Evolutionary conservation across 2,888 invertebrate genomes (phyloP).

Genomic region (Aelia acuminata): DNA sequence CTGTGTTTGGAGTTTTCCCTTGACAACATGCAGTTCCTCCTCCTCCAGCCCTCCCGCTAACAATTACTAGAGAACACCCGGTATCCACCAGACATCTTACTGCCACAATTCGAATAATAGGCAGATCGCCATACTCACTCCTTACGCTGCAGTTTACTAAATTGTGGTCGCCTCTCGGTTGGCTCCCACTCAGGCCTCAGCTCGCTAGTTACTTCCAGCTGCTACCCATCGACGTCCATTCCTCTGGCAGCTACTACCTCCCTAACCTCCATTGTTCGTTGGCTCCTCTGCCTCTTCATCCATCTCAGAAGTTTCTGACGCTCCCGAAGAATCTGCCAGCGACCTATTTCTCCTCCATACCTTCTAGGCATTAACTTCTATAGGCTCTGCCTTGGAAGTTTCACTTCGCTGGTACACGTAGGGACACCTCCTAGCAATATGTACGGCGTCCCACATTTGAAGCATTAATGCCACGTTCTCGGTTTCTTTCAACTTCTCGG

Average conservation of each 20-base stretch:
- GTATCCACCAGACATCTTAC: neutral
- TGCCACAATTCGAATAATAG: neutral
- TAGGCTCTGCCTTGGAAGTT: too few species aligned
- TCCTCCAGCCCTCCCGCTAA: neutral
- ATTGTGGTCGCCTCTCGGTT: neutral
- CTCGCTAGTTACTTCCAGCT: neutral
- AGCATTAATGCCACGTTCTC: too few species aligned
- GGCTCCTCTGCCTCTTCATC: too few species aligned
- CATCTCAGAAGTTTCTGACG: too few species aligned
- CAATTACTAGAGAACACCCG: neutral
- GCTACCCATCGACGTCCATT: neutral
- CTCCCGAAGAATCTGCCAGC: too few species aligned
- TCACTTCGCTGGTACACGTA: too few species aligned
- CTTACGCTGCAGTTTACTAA: neutral
- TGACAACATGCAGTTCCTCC: neutral
- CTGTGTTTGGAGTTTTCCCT: neutral
- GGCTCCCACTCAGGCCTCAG: neutral
- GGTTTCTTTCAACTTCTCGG: too few species aligned
- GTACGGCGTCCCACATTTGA: too few species aligned
- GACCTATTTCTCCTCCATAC: too few species aligned
- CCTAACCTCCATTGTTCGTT: neutral
- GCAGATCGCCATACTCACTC: neutral
- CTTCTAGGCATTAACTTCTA: too few species aligned
- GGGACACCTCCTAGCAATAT: too few species aligned
- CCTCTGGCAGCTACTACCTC: neutral